A percentile compares a stretch with the other conserved stretches of the same genome.
Conservation (phyloP, 2,888 invertebrate species). For the Drosophila testacea region DNA sequence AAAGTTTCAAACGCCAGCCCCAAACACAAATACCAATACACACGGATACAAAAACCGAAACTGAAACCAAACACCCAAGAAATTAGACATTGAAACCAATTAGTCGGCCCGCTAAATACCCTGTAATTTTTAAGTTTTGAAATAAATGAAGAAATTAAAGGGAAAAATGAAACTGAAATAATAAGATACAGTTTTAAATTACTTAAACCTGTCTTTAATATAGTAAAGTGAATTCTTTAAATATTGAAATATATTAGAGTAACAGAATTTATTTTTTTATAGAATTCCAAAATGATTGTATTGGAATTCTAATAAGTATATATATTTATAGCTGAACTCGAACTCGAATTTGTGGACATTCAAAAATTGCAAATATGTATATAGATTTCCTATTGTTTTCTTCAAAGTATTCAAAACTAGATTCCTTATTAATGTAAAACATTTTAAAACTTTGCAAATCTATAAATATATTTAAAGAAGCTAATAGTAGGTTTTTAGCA, state of each 20-base stretch:
- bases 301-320: no score
- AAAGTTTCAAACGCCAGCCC: conserved; percentile 28
- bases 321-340: no score
- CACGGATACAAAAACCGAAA: conserved; percentile 32
- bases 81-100: background rate
- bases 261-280: no score
- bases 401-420: no score
- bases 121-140: background rate
- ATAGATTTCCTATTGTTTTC: no score
- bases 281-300: no score
- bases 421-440: no score
- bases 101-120: conserved; percentile 11
- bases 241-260: background rate
- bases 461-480: background rate
- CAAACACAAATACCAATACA: conserved; percentile 32
- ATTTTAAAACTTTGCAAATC: background rate
- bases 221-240: no score
- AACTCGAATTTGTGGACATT: no score
- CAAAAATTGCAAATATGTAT: no score
- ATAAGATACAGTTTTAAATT: background rate
- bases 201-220: no score
- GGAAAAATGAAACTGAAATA: background rate
- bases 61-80: conserved; percentile 43
- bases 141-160: background rate
- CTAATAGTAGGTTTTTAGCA: background rate